Conservation (phyloP, 2,113 vertebrate species). For the Forbesichthys agassizii region DNA sequence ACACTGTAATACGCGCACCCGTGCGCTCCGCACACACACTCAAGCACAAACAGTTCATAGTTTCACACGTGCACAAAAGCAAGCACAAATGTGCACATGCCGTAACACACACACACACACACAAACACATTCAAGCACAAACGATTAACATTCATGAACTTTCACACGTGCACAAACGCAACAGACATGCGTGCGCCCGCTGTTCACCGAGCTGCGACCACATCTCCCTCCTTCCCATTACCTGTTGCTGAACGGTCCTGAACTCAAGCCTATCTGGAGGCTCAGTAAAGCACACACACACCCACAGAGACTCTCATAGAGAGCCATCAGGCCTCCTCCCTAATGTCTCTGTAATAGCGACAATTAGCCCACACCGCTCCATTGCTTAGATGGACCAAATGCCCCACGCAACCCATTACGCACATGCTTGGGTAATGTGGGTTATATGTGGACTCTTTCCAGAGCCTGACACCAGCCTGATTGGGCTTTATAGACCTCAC, state of each 20-base stretch:
- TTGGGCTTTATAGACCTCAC: conserved; percentile 38
- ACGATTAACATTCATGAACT: not conserved
- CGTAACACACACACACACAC: not conserved
- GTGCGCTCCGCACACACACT: too few relatives aligned
- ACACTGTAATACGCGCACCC: too few relatives aligned
- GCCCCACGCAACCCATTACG: conserved; percentile 42
- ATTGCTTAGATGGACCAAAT: conserved; percentile 34
- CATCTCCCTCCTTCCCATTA: conserved; percentile 17
- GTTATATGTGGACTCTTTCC: conserved; percentile 19
- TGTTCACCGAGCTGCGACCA: not conserved
- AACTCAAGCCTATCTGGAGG: conserved; percentile 31
- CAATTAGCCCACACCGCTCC: conserved; percentile 54
- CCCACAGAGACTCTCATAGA: conserved; percentile 17
- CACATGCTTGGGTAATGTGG: conserved; percentile 26
- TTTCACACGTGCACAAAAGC: not conserved
- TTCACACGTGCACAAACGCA: not conserved
- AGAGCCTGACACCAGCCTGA: conserved; percentile 14
- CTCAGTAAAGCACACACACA: conserved; percentile 46
- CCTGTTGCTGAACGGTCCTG: conserved; percentile 31
- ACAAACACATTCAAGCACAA: not conserved
- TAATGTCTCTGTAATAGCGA: conserved; percentile 50
- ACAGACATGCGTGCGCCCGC: not conserved
- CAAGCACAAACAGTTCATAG: not conserved
- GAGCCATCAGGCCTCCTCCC: not conserved
- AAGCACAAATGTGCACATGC: not conserved